Evolutionary conservation across 2,113 vertebrate species (phyloP).

Genomic region (Pantherophis guttatus): DNA sequence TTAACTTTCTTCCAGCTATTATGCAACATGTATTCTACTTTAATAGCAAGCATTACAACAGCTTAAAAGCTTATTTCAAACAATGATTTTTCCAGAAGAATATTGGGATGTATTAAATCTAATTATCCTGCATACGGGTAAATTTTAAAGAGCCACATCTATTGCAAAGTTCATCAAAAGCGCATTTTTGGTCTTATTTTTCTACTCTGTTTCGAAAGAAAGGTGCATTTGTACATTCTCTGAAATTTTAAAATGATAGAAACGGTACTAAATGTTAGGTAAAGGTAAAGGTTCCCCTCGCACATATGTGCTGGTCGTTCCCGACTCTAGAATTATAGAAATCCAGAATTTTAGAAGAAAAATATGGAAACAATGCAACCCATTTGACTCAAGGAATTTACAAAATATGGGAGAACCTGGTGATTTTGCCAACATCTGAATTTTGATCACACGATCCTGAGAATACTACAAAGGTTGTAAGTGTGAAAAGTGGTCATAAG

Average conservation of each 20-base stretch:
- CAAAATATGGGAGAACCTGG: too few species aligned
- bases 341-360: too few species aligned
- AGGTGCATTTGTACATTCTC: not conserved
- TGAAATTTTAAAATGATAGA: not conserved
- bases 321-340: too few species aligned
- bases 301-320: too few species aligned
- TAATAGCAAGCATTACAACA: too few species aligned
- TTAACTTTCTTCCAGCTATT: not conserved
- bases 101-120: not conserved
- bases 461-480: too few species aligned
- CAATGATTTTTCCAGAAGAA: not conserved
- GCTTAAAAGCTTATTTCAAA: not conserved
- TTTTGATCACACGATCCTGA: too few species aligned
- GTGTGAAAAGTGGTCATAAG: too few species aligned
- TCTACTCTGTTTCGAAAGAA: not conserved
- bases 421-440: too few species aligned
- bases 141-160: not conserved
- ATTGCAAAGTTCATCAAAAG: not conserved
- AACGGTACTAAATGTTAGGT: not conserved
- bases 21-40: not conserved
- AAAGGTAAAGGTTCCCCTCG: too few species aligned
- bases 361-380: too few species aligned
- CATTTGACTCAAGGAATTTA: too few species aligned
- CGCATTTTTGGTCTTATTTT: not conserved
- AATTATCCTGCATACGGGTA: not conserved